Percentiles rank a stretch among this genome's conserved stretches.
Evolutionary conservation across 2,888 invertebrate genomes (phyloP).

Genomic region (Oligia fasciuncula): DNA sequence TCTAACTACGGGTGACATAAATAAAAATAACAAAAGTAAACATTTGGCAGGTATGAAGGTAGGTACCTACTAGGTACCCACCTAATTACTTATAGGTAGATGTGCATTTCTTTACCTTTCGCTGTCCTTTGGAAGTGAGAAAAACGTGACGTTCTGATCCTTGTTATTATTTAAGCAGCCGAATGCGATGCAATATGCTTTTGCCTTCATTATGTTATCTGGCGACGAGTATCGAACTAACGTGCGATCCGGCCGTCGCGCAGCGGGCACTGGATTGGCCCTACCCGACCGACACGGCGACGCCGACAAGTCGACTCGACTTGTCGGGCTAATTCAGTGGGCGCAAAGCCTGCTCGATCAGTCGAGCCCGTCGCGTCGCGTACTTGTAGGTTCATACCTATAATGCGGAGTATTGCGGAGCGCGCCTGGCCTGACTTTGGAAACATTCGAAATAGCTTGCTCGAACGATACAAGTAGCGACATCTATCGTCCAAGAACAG

Average conservation of each 20-base stretch:
- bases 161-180: neutral
- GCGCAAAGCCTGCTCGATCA: neutral
- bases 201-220: neutral
- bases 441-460: neutral
- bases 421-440: neutral
- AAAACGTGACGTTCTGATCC: neutral
- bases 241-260: neutral
- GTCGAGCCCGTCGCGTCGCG: neutral
- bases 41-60: neutral
- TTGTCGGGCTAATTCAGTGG: neutral
- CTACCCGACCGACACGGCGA: too few relatives aligned
- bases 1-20: neutral
- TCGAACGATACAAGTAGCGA: slow-evolving; percentile 44
- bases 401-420: neutral
- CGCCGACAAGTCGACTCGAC: neutral
- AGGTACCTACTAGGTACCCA: too few relatives aligned
- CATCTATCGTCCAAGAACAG: slow-evolving; percentile 48
- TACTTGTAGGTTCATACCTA: neutral
- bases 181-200: neutral
- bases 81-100: neutral
- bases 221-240: neutral
- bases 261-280: neutral
- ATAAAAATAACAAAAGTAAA: neutral
- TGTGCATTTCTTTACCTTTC: neutral
- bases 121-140: neutral